Evolutionary conservation across 2,888 invertebrate species (phyloP).

Genomic region (Peribatodes rhomboidaria): DNA sequence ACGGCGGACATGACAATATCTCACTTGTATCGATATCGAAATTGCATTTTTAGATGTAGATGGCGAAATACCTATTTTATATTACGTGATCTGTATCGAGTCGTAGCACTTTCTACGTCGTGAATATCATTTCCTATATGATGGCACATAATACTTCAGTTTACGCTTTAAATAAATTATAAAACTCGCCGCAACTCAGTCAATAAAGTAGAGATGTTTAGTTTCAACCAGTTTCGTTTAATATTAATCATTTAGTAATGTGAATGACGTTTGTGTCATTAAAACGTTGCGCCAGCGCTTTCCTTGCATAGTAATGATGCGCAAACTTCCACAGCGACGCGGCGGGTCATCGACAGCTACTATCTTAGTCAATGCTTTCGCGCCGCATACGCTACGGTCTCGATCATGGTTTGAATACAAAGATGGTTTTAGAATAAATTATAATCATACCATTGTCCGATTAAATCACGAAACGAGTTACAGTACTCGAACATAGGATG

Average conservation of each 20-base stretch:
- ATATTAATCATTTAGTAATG: constrained; percentile 22
- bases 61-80: not conserved
- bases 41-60: not conserved
- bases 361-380: constrained; percentile 61
- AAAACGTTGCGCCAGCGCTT: constrained; percentile 20
- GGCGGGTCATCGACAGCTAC: constrained; percentile 60
- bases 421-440: constrained; percentile 22
- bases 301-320: constrained; percentile 43
- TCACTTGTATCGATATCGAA: too few species aligned
- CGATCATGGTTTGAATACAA: constrained; percentile 52
- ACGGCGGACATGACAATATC: constrained; percentile 5
- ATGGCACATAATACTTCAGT: not conserved
- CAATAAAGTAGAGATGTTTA: not conserved
- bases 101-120: constrained; percentile 2
- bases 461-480: not conserved
- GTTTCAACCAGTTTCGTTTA: constrained; percentile 13
- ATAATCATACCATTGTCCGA: not conserved
- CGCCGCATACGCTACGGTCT: constrained; percentile 46
- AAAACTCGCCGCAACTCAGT: not conserved
- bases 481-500: not conserved
- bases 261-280: constrained; percentile 15
- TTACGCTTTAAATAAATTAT: not conserved
- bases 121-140: not conserved
- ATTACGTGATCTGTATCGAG: not conserved
- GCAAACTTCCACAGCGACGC: constrained; percentile 47